phyloP scores from a whole-genome alignment of 2,113 vertebrate species.

The Pungitius pungitius region DNA sequence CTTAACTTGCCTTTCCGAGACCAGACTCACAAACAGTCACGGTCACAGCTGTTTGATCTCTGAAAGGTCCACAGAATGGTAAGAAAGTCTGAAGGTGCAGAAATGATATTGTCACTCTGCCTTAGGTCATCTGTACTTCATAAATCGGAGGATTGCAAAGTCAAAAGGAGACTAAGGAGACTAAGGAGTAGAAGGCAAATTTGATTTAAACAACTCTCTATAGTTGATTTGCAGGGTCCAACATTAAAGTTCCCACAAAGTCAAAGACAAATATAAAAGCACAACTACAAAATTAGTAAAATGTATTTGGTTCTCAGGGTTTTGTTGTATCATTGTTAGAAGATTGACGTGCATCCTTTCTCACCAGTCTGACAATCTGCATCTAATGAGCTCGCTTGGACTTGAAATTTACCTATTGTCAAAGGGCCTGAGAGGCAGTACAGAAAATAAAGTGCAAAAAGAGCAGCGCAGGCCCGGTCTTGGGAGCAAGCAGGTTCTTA shows the following conservation, averaged over 20 bases:
- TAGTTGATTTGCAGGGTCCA: neutral
- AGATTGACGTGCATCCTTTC: neutral
- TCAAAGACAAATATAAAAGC: neutral
- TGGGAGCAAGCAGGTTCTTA: too few relatives aligned
- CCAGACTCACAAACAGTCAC: slow-evolving; percentile 26
- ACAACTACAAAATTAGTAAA: neutral
- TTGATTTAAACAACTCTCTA: slow-evolving; percentile 13
- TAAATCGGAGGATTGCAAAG: slow-evolving; percentile 12
- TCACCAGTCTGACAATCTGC: neutral
- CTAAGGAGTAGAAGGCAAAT: slow-evolving; percentile 25
- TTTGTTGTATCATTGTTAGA: neutral
- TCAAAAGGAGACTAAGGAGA: slow-evolving; percentile 54
- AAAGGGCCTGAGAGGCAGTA: too few relatives aligned
- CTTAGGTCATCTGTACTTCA: slow-evolving; percentile 66
- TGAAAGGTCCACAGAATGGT: slow-evolving; percentile 51
- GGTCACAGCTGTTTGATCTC: slow-evolving; percentile 66
- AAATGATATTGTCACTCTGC: slow-evolving; percentile 37
- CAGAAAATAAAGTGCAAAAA: too few relatives aligned
- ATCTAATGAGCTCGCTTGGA: neutral
- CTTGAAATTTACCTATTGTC: neutral
- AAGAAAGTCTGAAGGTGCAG: slow-evolving; percentile 59
- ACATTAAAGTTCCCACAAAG: slow-evolving; percentile 5
- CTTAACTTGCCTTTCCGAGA: slow-evolving; percentile 3
- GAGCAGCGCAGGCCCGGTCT: too few relatives aligned
- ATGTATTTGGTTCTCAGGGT: neutral